Conservation (phyloP, 1,140 invertebrate species). For the Cyrtorhinus lividipennis region DNA sequence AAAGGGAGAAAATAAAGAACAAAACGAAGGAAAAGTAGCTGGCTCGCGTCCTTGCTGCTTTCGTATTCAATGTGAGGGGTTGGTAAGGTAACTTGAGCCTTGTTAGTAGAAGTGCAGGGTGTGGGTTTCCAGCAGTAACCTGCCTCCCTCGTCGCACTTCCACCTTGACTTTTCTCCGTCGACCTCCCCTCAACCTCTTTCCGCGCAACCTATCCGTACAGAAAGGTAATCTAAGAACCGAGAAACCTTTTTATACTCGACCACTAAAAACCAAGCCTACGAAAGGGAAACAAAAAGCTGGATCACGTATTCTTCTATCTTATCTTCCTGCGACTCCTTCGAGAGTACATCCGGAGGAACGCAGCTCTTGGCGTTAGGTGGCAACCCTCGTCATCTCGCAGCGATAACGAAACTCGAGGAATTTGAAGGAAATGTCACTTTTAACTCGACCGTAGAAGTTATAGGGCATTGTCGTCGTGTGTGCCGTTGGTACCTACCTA, state of each 20-base stretch:
- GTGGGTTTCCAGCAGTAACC: neutral
- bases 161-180: neutral
- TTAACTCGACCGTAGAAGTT: no score
- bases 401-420: no score
- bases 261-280: neutral
- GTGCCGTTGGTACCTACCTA: no score
- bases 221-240: neutral
- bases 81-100: neutral
- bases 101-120: slow-evolving; percentile 6
- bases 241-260: slow-evolving; percentile 7
- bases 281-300: neutral
- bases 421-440: no score
- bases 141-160: neutral
- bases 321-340: no score
- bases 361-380: no score
- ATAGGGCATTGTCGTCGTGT: no score
- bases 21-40: neutral
- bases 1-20: neutral
- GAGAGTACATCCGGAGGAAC: no score
- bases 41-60: slow-evolving; percentile 1
- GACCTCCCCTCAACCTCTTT: neutral
- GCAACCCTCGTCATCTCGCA: no score
- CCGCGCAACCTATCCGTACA: neutral
- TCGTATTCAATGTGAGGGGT: neutral
- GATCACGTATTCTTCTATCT: neutral